Base-by-base conservation (phyloP, 2,113 vertebrate genomes). In the Lanius ludovicianus region DNA sequence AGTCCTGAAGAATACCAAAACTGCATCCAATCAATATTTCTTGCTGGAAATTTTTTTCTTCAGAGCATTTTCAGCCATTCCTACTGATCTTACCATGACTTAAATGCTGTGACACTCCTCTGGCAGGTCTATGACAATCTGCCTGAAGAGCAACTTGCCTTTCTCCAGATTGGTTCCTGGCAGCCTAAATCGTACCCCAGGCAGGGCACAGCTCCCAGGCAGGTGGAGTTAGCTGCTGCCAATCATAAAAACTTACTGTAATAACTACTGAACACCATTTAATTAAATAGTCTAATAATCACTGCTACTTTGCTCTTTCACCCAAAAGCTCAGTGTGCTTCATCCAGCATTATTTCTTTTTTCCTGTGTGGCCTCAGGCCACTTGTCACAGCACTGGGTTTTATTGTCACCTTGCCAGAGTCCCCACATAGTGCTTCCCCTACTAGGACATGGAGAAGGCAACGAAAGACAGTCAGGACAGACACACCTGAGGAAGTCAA, bases 381-480 rank as follows among this genome's bases (percentile, higher is more conserved):
- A 31, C 6, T 10, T 13, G 3, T 33, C 28, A 9, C 42, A 21
- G 55, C 68, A 50, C 55, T 16, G 44, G 69, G 49, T 31, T 93
- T 79, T 49, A 11, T 3, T 22, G 35, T 42, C 65, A 10, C 77
- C 41, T 46, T 44, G 44, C 65, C 68, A 35, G 33, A 37, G 33
- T 30, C 81, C 63, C 25, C 2, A 1, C 0, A 0, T 4, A 30
- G 67, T 2, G 46, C 67, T 35, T 74, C 71, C 20, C 70, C 47
- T 22, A 2, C 30, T 62, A 33, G 62, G 50, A 30, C 3, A 1
- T 1, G 1, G 3, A 28, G 42, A 30, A 41, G 68, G 69, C 55
- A 81, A 44, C 30, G 64, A 65, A 33, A 59, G 19, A n/a, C 60
- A 55, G 11, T 17, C 39, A 25, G 4, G 25, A 23, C 17, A 2